A percentile compares a stretch with the other conserved stretches of the same genome.
Conservation (phyloP, 2,113 vertebrate genomes). For the Dunckerocampus dactyliophorus region DNA sequence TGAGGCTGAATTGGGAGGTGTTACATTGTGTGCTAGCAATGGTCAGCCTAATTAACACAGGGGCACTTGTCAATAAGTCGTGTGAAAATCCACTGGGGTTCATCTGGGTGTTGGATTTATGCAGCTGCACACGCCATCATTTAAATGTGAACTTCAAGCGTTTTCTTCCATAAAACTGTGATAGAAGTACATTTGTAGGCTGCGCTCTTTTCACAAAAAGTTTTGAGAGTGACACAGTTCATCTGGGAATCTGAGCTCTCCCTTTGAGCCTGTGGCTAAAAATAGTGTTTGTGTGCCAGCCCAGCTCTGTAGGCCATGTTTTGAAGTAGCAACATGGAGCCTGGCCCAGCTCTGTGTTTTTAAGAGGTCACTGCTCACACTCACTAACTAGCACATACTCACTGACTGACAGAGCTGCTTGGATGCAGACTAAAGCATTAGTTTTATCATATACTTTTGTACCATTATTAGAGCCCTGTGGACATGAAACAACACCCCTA, state of each 20-base stretch:
- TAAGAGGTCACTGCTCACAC: slow-evolving; percentile 59
- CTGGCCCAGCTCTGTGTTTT: slow-evolving; percentile 57
- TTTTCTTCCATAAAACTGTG: not conserved
- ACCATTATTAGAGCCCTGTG: too few relatives aligned
- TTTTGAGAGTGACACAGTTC: slow-evolving; percentile 65
- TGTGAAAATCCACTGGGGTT: slow-evolving; percentile 46
- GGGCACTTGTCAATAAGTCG: slow-evolving; percentile 51
- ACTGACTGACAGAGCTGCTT: slow-evolving; percentile 9
- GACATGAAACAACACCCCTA: too few relatives aligned
- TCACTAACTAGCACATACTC: slow-evolving; percentile 54
- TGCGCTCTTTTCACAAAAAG: slow-evolving; percentile 48
- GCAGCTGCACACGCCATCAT: slow-evolving; percentile 28
- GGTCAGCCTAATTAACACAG: slow-evolving; percentile 61
- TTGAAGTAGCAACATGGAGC: slow-evolving; percentile 58
- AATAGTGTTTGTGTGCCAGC: slow-evolving; percentile 69
- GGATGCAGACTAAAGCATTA: too few relatives aligned
- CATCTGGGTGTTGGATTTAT: slow-evolving; percentile 29
- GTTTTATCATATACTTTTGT: too few relatives aligned
- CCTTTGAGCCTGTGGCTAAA: slow-evolving; percentile 63
- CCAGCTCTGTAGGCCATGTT: slow-evolving; percentile 63
- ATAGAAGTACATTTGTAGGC: slow-evolving; percentile 13
- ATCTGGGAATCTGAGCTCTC: slow-evolving; percentile 62
- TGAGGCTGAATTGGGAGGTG: slow-evolving; percentile 33
- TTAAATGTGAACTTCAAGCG: not conserved
- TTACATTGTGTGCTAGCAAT: slow-evolving; percentile 48